Evolutionary conservation across 2,797 vertebrate genomes (phyloP), one percentile per base, ranked within the genome.

Genomic region (Crocidura indochinensis): DNA sequence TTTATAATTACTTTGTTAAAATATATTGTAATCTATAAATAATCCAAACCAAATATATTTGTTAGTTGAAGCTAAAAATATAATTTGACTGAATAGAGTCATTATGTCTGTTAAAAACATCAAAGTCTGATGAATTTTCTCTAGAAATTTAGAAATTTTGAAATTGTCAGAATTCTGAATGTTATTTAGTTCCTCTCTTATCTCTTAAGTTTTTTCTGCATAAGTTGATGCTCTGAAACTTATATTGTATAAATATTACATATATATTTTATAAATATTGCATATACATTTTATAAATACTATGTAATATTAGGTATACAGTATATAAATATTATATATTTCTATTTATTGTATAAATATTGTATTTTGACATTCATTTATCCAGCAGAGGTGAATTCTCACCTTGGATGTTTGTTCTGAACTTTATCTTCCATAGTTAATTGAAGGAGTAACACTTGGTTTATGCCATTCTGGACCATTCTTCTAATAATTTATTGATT

Each of bases 141-240:
- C 69, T 8, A 27, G 1, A 22, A 26, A 38, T 49, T 72, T 38
- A 19, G 26, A 85, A n/a, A 72, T 15, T 84, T 10, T 47, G 4
- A 1, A 26, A 24, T 27, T 65, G 74, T 76, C 26, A 72, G 31
- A 65, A 3, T 24, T 84, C 27, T 73, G 31, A 64, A 15, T 7
- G 2, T 4, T 29, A 19, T 3, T 4, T 47, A 4, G 2, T 8
- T 4, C 0, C 64, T 11, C 6, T 38, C 24, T 38, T 38, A 38
- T 38, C 38, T 0, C 29, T 20, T 29, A 72, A 44, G 65, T 49
- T 6, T 5, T 7, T 47, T 67, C 10, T 5, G 1, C 10, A 47
- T 1, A 20, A 77, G 22, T 7, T 44, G 10, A 62, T 19, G 2
- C 10, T 74, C 46, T 65, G 68, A 53, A 87, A 47, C 0, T 29